Evolutionary conservation across 2,888 invertebrate species (phyloP).

Genomic region (Torymus auratus): DNA sequence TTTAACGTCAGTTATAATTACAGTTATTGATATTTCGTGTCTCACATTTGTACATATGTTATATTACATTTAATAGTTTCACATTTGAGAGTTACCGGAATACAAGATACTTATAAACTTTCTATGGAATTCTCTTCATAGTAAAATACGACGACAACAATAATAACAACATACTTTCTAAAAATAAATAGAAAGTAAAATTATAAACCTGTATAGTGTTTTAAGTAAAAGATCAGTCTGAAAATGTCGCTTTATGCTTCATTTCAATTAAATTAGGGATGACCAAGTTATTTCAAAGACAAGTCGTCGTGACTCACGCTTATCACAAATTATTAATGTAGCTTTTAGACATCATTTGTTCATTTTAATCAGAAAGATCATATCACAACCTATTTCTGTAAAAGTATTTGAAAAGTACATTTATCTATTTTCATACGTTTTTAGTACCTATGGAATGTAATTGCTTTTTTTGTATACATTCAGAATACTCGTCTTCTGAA

Average conservation of each 20-base stretch:
- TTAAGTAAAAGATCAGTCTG: slow-evolving; percentile 52
- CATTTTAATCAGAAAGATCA: too few relatives aligned
- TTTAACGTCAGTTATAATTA: slow-evolving; percentile 45
- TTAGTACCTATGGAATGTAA: too few relatives aligned
- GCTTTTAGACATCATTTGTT: too few relatives aligned
- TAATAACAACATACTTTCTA: slow-evolving; percentile 33
- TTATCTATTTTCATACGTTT: too few relatives aligned
- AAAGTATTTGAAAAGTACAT: too few relatives aligned
- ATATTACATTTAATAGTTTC: slow-evolving; percentile 44
- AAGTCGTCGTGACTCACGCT: too few relatives aligned
- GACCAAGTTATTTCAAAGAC: slow-evolving; percentile 20
- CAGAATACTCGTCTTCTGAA: too few relatives aligned
- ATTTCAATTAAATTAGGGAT: neutral
- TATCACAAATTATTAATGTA: too few relatives aligned
- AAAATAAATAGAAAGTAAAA: slow-evolving; percentile 40
- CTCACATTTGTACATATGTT: slow-evolving; percentile 51
- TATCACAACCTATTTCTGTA: too few relatives aligned
- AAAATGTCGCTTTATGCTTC: neutral
- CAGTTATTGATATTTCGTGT: slow-evolving; percentile 39
- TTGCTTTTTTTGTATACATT: too few relatives aligned
- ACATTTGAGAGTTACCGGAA: slow-evolving; percentile 25
- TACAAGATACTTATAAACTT: slow-evolving; percentile 19
- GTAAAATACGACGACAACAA: slow-evolving; percentile 32
- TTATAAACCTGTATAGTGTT: slow-evolving; percentile 27
- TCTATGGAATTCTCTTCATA: slow-evolving; percentile 12